Percentiles rank a stretch among this genome's conserved stretches.
phyloP scores from a whole-genome alignment of 35 echinoderm and acorn worm species.

The Amphiura filiformis region DNA sequence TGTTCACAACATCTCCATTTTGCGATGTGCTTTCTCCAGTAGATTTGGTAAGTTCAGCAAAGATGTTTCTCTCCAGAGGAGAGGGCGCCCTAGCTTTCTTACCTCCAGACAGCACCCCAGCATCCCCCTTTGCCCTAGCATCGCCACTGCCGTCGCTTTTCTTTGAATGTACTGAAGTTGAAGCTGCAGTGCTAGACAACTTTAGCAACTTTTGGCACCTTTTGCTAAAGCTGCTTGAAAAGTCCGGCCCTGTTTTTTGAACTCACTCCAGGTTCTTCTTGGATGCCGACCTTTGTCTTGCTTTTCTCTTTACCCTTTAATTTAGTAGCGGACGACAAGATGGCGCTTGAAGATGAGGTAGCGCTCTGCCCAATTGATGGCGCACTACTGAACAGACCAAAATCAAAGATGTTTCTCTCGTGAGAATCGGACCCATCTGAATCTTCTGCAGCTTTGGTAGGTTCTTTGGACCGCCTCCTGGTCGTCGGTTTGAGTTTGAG shows the following conservation, averaged over 20 bases:
- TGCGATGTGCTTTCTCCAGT: background rate
- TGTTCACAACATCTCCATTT: background rate
- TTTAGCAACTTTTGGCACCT: background rate
- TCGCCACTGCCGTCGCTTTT: no score
- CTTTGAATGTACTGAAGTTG: no score
- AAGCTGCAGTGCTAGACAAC: no score
- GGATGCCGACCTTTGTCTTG: background rate
- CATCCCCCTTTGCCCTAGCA: no score
- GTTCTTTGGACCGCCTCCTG: background rate
- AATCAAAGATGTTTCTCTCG: background rate
- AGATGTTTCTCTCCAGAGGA: background rate
- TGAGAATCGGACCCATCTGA: background rate
- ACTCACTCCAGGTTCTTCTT: background rate
- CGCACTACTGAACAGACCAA: background rate
- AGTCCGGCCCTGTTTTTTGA: background rate
- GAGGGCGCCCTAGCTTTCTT: no score
- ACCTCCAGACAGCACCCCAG: no score
- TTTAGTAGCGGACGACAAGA: background rate
- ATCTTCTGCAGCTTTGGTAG: background rate
- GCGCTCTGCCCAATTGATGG: background rate
- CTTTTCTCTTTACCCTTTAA: background rate
- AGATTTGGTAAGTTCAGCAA: conserved; percentile 2
- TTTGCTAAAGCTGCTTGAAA: background rate
- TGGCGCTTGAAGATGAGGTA: background rate
- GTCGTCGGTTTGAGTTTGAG: background rate